phyloP scores from a whole-genome alignment of 2,797 vertebrate species.

The Podarcis lilfordi region DNA sequence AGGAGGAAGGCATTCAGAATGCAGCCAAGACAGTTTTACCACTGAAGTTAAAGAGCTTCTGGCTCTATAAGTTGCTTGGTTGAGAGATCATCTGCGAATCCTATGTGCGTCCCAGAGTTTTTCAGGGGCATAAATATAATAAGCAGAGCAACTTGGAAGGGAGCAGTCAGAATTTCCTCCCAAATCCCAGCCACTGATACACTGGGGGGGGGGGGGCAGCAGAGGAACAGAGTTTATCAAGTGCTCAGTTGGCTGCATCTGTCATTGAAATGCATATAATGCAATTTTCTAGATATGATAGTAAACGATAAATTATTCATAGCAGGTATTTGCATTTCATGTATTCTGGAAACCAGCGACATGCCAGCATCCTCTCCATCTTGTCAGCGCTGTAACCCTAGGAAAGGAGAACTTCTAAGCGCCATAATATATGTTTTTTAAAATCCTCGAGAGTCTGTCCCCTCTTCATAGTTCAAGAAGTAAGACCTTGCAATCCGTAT shows the following conservation, averaged over 20 bases:
- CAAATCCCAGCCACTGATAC: slow-evolving; percentile 33
- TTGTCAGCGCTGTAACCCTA: slow-evolving; percentile 7
- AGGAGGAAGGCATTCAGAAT: too few species aligned
- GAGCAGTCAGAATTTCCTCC: not conserved
- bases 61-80: not conserved
- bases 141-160: not conserved
- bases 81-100: not conserved
- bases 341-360: slow-evolving; percentile 36
- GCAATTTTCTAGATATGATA: slow-evolving; percentile 62
- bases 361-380: not conserved
- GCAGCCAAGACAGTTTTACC: not conserved
- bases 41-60: not conserved
- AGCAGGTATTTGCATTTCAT: slow-evolving; percentile 59
- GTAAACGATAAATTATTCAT: slow-evolving; percentile 61
- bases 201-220: slow-evolving; percentile 20
- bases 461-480: slow-evolving; percentile 56
- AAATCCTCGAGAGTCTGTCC: not conserved
- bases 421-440: not conserved
- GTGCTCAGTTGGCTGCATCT: slow-evolving; percentile 58
- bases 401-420: slow-evolving; percentile 7
- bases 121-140: not conserved
- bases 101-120: not conserved
- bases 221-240: not conserved
- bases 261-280: slow-evolving; percentile 67
- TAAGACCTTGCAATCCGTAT: slow-evolving; percentile 43